Base-by-base conservation (phyloP, 2,113 vertebrate genomes). In the Onychostoma macrolepis region DNA sequence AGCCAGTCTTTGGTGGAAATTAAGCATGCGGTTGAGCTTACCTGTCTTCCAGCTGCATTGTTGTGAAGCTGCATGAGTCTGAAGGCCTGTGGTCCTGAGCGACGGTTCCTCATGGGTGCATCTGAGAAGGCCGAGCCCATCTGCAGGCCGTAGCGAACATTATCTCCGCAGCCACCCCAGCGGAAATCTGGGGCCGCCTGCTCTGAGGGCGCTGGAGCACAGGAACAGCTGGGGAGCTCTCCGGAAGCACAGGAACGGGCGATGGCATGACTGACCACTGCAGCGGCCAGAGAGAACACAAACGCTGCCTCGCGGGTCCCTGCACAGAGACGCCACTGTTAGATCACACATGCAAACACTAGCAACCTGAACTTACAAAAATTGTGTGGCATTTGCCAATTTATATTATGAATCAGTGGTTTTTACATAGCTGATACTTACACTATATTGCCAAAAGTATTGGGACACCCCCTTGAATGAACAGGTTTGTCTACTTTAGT, bases 111-210 rank as follows among this genome's bases (percentile, higher is more conserved):
- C 48, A 92, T 85, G 1, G 94, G 69, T 0, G 94, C 91, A 43
- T 95, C 95, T 4, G 94, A 93, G 85, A 96, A 95, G 13, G 95
- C 94, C 0, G 94, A 89, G 0, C 95, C 95, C 5, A 96, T 94
- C 88, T 95, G 95, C 69, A 96, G 94, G 7, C 95, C 95, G 8
- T 94, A 95, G 82, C 33, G 89, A 4, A 96, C 87, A 88, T 96
- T 95, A 90, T 96, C 95, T 1, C 95, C 95, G 0, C 95, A 96
- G 84, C 95, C 95, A 0, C 95, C 95, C 95, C 95, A 96, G 1
- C 93, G 90, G 92, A 95, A 95, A 30, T 87, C 92, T 0, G 92
- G 92, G 1, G 87, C 87, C 0, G 95, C 90, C 84, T 89, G 90
- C 81, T 95, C 95, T 0, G 93, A 45, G 8, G 95, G 95, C 0